These are phyloP conservation scores for Apodemia zela DNA, from an alignment of 2,888 invertebrate genomes.

Conservation along the genomic window DNA sequence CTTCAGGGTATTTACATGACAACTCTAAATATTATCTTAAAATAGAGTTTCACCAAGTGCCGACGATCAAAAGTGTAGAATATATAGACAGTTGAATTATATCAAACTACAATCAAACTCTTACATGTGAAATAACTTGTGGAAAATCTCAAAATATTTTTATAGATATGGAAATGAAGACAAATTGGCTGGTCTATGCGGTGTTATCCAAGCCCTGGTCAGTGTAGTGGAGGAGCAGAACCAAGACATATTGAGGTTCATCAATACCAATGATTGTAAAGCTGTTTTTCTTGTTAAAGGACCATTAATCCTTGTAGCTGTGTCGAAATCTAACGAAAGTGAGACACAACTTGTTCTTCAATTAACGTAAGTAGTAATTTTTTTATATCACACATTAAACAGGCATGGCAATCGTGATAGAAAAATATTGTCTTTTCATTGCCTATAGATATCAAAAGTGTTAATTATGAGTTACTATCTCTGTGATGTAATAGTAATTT, in stretches of 20 bases:
- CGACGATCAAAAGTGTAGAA: too few relatives aligned
- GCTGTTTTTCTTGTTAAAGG: conserved; percentile 95
- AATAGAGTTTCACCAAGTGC: too few relatives aligned
- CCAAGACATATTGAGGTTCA: conserved; percentile 90
- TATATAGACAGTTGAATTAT: too few relatives aligned
- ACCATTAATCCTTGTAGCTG: conserved; percentile 94
- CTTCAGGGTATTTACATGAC: too few relatives aligned
- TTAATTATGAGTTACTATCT: too few relatives aligned
- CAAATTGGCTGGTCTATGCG: conserved; percentile 95
- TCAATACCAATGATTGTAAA: conserved; percentile 91
- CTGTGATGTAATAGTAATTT: too few relatives aligned
- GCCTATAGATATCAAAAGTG: too few relatives aligned
- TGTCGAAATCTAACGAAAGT: conserved; percentile 91
- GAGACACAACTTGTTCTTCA: conserved; percentile 91
- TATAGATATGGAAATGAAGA: conserved; percentile 94
- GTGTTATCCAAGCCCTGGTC: conserved; percentile 96
- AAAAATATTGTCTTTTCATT: too few relatives aligned
- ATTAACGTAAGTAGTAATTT: conserved; percentile 84
- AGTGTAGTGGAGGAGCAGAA: conserved; percentile 92
- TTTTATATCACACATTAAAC: too few relatives aligned
- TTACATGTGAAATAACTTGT: background rate
- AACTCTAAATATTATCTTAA: too few relatives aligned
- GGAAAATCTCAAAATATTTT: conserved; percentile 19
- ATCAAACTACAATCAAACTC: too few relatives aligned
- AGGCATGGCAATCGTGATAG: too few relatives aligned